Percentiles rank a stretch among this genome's conserved stretches.
Conservation (phyloP, 2,888 invertebrate species). For the Lepidochrysops patricia region DNA sequence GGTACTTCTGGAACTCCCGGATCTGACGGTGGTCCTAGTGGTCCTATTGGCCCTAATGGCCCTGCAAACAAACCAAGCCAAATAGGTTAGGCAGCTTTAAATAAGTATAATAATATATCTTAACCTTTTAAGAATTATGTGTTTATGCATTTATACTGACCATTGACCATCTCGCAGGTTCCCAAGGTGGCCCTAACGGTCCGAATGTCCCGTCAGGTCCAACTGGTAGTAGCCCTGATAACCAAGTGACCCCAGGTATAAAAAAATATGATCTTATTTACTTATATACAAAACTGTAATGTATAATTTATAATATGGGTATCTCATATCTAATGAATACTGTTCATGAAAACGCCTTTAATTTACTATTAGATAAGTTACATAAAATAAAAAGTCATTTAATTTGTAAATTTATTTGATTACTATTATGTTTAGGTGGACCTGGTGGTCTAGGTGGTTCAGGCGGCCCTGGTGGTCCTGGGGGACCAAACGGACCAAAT, state of each 20-base stretch:
- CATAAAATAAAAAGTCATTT: no score
- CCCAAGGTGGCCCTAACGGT: constrained; percentile 29
- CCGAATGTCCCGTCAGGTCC: constrained; percentile 25
- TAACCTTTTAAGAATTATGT: no score
- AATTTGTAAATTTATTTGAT: background rate
- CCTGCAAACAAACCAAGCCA: constrained; percentile 24
- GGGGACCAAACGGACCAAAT: constrained; percentile 25
- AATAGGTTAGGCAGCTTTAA: constrained; percentile 24
- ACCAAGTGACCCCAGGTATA: constrained; percentile 33
- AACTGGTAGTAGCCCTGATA: constrained; percentile 22
- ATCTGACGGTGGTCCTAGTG: constrained; percentile 23
- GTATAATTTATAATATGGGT: no score
- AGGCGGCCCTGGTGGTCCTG: constrained; percentile 21
- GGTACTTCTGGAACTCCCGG: constrained; percentile 48
- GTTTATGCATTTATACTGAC: background rate
- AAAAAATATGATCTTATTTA: background rate
- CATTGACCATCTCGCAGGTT: no score
- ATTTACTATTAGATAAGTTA: no score
- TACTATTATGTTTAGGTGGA: constrained; percentile 19
- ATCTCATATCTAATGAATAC: no score
- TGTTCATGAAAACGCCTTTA: no score
- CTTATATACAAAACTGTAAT: no score
- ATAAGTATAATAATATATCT: background rate
- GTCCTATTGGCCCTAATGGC: constrained; percentile 29
- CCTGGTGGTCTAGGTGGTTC: constrained; percentile 22